phyloP scores from a whole-genome alignment of 2,888 invertebrate genomes.

The Leucophenga maculata region DNA sequence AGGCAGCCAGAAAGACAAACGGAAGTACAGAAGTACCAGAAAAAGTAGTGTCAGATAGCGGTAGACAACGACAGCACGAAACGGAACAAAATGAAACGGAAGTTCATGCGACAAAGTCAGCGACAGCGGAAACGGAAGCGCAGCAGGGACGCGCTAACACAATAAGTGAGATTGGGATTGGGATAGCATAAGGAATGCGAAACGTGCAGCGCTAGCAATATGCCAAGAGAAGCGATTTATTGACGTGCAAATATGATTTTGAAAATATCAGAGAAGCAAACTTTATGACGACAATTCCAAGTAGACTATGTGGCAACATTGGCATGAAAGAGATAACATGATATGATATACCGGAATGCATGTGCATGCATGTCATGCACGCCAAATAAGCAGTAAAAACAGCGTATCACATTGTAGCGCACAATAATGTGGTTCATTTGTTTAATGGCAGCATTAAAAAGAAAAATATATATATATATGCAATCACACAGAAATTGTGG shows the following conservation, averaged over 20 bases:
- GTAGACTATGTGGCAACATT: not conserved
- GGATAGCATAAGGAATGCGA: not conserved
- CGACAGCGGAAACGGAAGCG: not conserved
- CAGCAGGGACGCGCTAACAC: not conserved
- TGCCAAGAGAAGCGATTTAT: constrained; percentile 30
- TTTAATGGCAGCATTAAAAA: constrained; percentile 9
- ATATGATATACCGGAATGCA: not conserved
- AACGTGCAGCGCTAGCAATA: not conserved
- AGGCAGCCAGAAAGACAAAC: not conserved
- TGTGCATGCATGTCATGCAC: constrained; percentile 4
- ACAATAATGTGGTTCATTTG: constrained; percentile 15
- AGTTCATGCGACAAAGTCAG: not conserved
- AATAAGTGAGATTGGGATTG: not conserved
- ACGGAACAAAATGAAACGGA: not conserved
- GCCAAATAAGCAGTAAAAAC: not conserved
- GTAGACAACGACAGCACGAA: constrained; percentile 20
- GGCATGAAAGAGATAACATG: too few relatives aligned
- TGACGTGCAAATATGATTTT: constrained; percentile 39
- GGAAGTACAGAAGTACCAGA: constrained; percentile 24
- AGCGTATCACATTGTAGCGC: not conserved
- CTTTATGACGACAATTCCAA: not conserved
- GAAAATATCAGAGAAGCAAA: constrained; percentile 14
- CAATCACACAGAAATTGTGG: not conserved
- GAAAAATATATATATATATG: not conserved
- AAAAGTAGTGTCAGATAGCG: not conserved